Conservation (phyloP, 2,888 invertebrate genomes). For the Drosophila anceps region DNA sequence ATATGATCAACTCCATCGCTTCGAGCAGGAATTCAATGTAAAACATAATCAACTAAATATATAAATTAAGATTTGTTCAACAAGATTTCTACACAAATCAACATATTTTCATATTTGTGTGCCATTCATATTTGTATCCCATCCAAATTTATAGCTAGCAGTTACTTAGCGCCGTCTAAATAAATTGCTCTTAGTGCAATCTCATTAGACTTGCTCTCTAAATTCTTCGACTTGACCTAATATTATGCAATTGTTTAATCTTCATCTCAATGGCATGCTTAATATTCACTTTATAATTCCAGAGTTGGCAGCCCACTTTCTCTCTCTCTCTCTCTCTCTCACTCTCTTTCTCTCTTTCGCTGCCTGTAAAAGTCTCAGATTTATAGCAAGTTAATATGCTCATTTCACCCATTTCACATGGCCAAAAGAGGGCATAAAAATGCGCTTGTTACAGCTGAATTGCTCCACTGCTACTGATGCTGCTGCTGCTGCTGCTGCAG, state of each 20-base stretch:
- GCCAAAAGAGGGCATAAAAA: constrained; percentile 64
- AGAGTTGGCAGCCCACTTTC: constrained; percentile 19
- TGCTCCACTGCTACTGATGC: constrained; percentile 25
- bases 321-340: neutral
- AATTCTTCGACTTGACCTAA: constrained; percentile 4
- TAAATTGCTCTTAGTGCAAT: neutral
- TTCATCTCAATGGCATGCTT: constrained; percentile 54
- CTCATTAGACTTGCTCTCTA: neutral
- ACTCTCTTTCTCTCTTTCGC: neutral
- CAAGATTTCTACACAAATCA: too few relatives aligned
- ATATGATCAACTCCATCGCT: too few relatives aligned
- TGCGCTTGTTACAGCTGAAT: constrained; percentile 49
- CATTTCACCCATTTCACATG: constrained; percentile 62
- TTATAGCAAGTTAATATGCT: constrained; percentile 78
- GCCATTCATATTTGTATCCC: neutral
- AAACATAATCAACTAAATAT: too few relatives aligned
- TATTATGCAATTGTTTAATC: constrained; percentile 10
- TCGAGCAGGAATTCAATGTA: too few relatives aligned
- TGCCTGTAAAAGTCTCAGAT: constrained; percentile 57
- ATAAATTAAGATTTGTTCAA: too few relatives aligned
- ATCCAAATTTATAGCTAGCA: neutral
- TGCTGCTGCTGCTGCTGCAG: constrained; percentile 5
- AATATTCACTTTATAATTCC: constrained; percentile 53
- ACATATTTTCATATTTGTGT: neutral
- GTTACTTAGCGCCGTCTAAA: neutral